phyloP scores from a whole-genome alignment of 2,113 vertebrate species.

The Phyllopteryx taeniolatus region DNA sequence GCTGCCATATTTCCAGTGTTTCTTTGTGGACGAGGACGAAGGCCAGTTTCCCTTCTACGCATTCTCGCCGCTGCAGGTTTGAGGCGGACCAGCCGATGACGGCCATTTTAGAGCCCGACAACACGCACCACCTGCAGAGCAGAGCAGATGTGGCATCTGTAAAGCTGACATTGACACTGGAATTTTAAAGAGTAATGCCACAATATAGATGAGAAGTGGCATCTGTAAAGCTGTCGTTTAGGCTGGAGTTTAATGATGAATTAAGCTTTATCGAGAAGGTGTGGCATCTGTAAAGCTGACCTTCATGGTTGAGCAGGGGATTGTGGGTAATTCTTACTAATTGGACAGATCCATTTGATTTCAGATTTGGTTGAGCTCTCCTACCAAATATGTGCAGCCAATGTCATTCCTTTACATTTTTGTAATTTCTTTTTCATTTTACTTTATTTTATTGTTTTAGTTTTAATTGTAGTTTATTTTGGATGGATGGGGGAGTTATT shows the following conservation, averaged over 20 bases:
- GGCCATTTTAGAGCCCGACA: neutral
- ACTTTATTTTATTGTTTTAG: neutral
- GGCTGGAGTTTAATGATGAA: too few species aligned
- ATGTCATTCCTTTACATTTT: slow-evolving; percentile 58
- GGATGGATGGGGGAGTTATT: neutral
- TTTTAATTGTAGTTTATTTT: neutral
- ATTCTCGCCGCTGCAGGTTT: slow-evolving; percentile 72
- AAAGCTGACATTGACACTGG: too few species aligned
- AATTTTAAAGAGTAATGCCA: too few species aligned
- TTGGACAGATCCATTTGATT: slow-evolving; percentile 30
- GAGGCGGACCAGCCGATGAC: slow-evolving; percentile 34
- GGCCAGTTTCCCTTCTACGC: slow-evolving; percentile 76
- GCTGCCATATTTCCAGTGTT: slow-evolving; percentile 78
- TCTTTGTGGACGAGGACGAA: slow-evolving; percentile 79
- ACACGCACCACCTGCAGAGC: neutral
- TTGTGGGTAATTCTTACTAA: neutral
- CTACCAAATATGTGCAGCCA: slow-evolving; percentile 47
- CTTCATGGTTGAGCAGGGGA: neutral
- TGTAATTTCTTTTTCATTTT: neutral
- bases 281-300: too few species aligned
- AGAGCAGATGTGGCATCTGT: neutral
- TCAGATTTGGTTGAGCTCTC: slow-evolving; percentile 67
- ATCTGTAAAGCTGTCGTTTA: too few species aligned
- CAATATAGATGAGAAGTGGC: too few species aligned
- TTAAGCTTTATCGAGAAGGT: too few species aligned